Evolutionary conservation across 2,888 invertebrate species (phyloP).

Genomic region (Drosophila neotestacea): DNA sequence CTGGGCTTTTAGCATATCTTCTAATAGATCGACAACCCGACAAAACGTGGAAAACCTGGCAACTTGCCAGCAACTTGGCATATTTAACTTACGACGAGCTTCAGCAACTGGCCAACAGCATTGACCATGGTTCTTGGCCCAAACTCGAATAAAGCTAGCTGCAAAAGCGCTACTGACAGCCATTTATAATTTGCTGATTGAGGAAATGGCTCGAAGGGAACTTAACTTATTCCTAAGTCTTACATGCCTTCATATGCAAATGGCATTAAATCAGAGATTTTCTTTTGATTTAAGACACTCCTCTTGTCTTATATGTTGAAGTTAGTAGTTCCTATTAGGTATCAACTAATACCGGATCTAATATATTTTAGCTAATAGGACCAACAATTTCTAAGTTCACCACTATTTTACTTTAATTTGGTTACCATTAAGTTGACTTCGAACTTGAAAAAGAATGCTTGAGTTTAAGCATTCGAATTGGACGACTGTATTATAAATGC

Average conservation of each 20-base stretch:
- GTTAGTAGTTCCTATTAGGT: background rate
- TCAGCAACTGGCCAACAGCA: conserved; percentile 26
- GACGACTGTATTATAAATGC: no score
- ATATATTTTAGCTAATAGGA: no score
- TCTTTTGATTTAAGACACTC: background rate
- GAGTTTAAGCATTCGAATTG: no score
- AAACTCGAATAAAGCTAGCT: conserved; percentile 11
- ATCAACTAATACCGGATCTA: no score
- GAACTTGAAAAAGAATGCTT: no score
- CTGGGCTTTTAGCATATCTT: conserved; percentile 76
- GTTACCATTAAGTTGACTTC: no score
- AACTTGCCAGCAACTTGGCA: conserved; percentile 53
- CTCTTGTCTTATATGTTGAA: background rate
- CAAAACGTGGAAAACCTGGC: conserved; percentile 29
- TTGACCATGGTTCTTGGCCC: conserved; percentile 20
- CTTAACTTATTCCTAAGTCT: conserved; percentile 21
- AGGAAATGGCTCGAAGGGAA: conserved; percentile 35
- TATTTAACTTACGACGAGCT: conserved; percentile 47
- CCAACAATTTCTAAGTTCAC: no score
- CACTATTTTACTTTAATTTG: no score
- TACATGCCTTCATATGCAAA: conserved; percentile 24
- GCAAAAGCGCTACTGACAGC: conserved; percentile 32
- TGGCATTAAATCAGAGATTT: conserved; percentile 1
- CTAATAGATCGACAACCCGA: conserved; percentile 65
- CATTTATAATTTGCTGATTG: conserved; percentile 46